Percentiles rank a stretch among this genome's conserved stretches.
phyloP scores from a whole-genome alignment of 2,797 vertebrate genomes.

The Schizopygopsis malacanthus region DNA sequence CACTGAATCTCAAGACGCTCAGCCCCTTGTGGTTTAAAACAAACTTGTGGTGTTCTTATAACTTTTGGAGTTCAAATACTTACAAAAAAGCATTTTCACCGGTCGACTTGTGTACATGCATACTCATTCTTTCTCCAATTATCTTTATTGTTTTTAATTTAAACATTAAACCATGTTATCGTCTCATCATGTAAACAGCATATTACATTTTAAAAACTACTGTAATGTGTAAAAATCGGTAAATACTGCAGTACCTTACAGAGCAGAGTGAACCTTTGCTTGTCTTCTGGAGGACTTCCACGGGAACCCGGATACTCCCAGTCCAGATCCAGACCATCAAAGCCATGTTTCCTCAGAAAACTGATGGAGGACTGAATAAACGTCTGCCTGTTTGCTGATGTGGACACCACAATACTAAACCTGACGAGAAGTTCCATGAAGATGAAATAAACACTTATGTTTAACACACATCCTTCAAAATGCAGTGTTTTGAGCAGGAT shows the following conservation, averaged over 20 bases:
- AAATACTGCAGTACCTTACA: constrained; percentile 69
- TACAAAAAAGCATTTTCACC: no score
- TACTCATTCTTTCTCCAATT: no score
- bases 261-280: constrained; percentile 78
- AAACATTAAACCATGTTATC: no score
- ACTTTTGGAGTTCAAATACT: no score
- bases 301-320: constrained; percentile 84
- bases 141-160: no score
- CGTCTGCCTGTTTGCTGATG: constrained; percentile 69
- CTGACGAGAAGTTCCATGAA: constrained; percentile 59
- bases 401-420: constrained; percentile 79
- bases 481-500: not conserved
- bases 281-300: constrained; percentile 80
- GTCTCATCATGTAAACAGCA: not conserved
- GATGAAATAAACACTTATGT: not conserved
- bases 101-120: no score
- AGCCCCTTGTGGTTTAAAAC: no score
- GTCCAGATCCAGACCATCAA: constrained; percentile 86
- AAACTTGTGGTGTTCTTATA: no score
- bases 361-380: constrained; percentile 81
- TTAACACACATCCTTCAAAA: not conserved
- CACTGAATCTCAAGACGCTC: not conserved
- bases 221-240: not conserved
- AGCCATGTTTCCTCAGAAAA: constrained; percentile 76
- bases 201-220: not conserved